These are phyloP conservation scores for Lates calcarifer DNA, from an alignment of 2,113 vertebrate species.

Conservation along the genomic window DNA sequence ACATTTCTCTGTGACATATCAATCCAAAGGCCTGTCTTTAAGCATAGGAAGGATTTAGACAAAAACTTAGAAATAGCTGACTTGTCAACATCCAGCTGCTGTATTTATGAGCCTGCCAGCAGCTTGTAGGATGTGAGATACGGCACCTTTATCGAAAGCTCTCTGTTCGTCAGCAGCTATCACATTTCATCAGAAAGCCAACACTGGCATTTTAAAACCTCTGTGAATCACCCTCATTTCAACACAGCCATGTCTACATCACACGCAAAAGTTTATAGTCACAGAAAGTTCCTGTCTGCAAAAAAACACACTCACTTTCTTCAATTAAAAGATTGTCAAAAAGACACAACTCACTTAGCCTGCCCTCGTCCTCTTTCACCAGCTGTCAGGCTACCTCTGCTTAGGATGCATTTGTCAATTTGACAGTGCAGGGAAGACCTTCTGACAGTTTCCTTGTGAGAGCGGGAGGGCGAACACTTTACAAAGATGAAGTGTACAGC, in stretches of 20 bases:
- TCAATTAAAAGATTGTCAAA: conserved; percentile 46
- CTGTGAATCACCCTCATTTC: conserved; percentile 1
- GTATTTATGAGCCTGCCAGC: conserved; percentile 44
- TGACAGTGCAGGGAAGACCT: conserved; percentile 4
- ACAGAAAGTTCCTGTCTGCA: background rate
- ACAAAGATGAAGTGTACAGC: background rate
- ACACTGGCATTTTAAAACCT: conserved; percentile 18
- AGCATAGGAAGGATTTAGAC: conserved; percentile 17
- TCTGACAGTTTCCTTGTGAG: background rate
- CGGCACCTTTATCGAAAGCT: conserved; percentile 9
- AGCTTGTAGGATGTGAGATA: conserved; percentile 9
- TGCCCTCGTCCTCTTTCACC: background rate
- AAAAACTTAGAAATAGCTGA: conserved; percentile 19
- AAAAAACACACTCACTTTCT: background rate
- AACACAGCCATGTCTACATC: background rate
- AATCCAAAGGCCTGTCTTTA: background rate
- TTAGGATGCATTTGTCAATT: conserved; percentile 18
- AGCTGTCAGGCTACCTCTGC: background rate
- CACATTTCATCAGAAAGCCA: conserved; percentile 6
- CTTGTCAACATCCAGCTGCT: conserved; percentile 20
- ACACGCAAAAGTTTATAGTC: background rate
- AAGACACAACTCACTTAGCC: conserved; percentile 3
- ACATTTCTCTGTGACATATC: conserved; percentile 15
- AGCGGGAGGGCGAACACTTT: background rate
- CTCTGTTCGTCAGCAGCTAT: conserved; percentile 10